Evolutionary conservation across 2,888 invertebrate species (phyloP), one percentile per base, ranked within the genome.

Genomic region (Andrena marginata): DNA sequence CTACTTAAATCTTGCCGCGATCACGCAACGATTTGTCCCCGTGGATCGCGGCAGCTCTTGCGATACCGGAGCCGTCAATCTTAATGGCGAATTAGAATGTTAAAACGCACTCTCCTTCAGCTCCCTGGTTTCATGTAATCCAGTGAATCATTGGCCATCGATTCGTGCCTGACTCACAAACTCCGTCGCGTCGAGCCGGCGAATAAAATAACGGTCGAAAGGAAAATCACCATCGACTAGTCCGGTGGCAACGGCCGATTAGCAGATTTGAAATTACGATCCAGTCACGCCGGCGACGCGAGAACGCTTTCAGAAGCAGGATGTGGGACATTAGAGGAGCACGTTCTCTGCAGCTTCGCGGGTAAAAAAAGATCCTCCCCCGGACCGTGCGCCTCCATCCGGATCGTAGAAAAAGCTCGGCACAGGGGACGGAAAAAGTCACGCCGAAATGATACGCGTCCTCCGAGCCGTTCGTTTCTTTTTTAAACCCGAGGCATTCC

Each of bases 321-420:
- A 87, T 72, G 74, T 60, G 31, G 68, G 48, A 67, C 74, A 83
- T 79, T 77, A 80, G 35, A 48, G 82, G 71, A 51, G 23, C 68
- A 31, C 54, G 35, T 33, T 2, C 54, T 20, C 33, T 63, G 51
- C 77, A 63, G 35, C 64, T 29, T 82, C 48, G 29, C n/a, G 67
- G 69, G 67, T 74, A 81, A 84, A 87, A 87, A 87, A 81, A 81
- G 79, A 87, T 79, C 69, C 81, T 76, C 85, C 73, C 84, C 84
- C 67, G 83, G 74, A 77, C 42, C 77, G 80, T 7, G 26, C n/a
- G 49, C 60, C 26, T 65, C 16, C 59, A 51, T 65, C 54, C 62
- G 62, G 62, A 60, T 65, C 64, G 60, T 74, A 60, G 74, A 86
- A 72, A 72, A 72, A 82, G 42, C 48, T 60, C 26, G 59, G 13